Conservation (phyloP, 2,113 vertebrate genomes). For the Psophia crepitans region DNA sequence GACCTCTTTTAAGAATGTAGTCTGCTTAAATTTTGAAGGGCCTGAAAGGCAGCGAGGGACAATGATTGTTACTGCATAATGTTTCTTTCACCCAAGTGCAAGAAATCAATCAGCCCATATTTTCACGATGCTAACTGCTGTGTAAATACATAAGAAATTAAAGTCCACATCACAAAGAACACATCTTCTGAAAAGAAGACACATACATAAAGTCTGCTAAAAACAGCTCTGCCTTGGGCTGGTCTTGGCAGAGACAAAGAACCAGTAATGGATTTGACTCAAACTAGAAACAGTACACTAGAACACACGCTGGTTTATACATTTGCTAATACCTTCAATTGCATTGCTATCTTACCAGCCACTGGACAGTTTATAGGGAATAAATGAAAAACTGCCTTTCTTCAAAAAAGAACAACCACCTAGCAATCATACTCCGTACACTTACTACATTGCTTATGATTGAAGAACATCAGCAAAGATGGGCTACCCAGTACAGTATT, state of each 20-base stretch:
- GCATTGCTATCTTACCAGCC: background rate
- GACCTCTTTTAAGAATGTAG: background rate
- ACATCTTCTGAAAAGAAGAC: background rate
- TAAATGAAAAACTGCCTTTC: background rate
- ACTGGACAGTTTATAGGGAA: background rate
- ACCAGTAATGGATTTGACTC: background rate
- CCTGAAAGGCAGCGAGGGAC: slow-evolving; percentile 20
- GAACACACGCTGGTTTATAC: background rate
- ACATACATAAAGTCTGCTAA: background rate
- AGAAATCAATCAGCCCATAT: slow-evolving; percentile 19
- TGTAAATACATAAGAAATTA: background rate
- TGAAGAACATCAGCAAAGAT: background rate
- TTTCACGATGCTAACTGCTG: background rate
- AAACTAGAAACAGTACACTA: background rate
- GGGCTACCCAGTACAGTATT: background rate
- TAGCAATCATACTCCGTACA: background rate
- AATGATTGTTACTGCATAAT: background rate
- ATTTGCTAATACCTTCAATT: background rate
- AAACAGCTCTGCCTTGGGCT: slow-evolving; percentile 4
- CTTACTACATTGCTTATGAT: background rate
- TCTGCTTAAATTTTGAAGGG: background rate
- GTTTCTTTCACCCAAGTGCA: background rate
- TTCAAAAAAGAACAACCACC: background rate
- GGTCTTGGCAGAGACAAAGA: background rate
- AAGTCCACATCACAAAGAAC: background rate